These are phyloP conservation scores for Drusus annulatus DNA, from an alignment of 1,140 invertebrate species.

Conservation along the genomic window DNA sequence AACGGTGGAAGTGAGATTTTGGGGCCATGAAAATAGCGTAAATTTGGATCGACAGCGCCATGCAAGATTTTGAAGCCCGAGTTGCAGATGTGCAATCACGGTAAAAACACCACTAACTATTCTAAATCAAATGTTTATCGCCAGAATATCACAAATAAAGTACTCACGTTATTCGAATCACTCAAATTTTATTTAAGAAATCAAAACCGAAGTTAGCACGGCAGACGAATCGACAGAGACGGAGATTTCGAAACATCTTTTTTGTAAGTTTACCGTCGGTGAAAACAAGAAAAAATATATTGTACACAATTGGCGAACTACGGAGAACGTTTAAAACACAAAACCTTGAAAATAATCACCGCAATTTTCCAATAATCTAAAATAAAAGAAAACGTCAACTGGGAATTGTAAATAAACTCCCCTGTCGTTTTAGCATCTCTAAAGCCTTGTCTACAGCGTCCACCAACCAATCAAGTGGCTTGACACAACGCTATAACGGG, in stretches of 20 bases:
- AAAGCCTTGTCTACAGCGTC: conserved; percentile 26
- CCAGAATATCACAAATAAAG: not conserved
- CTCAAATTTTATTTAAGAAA: conserved; percentile 2
- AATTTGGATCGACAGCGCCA: conserved; percentile 24
- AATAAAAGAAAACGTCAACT: conserved; percentile 38
- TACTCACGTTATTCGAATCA: conserved; percentile 13
- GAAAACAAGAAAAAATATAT: conserved; percentile 3
- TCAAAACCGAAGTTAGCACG: conserved; percentile 22
- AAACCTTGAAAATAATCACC: conserved; percentile 5
- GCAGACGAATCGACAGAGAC: conserved; percentile 17
- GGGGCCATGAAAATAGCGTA: conserved; percentile 17
- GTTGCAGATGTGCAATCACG: conserved; percentile 4
- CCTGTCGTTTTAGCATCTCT: conserved; percentile 39
- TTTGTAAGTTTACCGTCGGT: not conserved
- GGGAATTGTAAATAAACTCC: conserved; percentile 41
- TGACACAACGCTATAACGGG: not conserved
- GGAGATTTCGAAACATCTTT: conserved; percentile 33
- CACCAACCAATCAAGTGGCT: conserved; percentile 12
- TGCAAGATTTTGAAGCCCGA: conserved; percentile 1
- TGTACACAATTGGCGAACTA: not conserved
- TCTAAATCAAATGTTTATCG: not conserved
- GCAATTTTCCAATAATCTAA: conserved; percentile 22
- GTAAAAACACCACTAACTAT: conserved; percentile 13
- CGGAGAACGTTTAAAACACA: conserved; percentile 16
- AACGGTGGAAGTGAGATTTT: not conserved